Evolutionary conservation across 2,113 vertebrate genomes (phyloP).

Genomic region (Prunella fulvescens): DNA sequence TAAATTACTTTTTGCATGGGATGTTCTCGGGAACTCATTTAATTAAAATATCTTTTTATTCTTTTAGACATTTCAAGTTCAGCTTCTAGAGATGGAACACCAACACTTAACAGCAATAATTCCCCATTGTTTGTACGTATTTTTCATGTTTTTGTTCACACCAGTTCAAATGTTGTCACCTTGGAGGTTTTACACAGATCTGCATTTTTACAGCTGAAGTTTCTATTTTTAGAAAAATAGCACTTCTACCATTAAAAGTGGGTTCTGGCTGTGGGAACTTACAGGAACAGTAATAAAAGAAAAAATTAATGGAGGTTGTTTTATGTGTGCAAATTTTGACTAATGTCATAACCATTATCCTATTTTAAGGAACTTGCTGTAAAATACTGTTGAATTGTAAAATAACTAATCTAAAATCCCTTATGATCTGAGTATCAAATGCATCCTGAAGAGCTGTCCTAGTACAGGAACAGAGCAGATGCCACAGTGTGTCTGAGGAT

Average conservation of each 20-base stretch:
- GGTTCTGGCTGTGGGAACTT: neutral
- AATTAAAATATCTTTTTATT: slow-evolving; percentile 35
- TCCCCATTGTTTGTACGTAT: slow-evolving; percentile 75
- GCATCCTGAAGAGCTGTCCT: neutral
- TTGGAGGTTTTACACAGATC: neutral
- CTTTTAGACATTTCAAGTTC: slow-evolving; percentile 72
- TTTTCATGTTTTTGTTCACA: neutral
- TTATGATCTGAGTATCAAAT: neutral
- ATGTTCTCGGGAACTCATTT: neutral
- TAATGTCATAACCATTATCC: neutral
- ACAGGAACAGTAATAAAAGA: neutral
- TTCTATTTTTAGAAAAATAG: neutral
- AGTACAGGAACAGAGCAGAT: neutral
- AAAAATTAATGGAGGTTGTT: neutral
- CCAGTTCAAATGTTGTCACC: neutral
- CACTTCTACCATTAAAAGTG: neutral
- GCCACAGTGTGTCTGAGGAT: neutral
- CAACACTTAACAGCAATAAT: slow-evolving; percentile 66
- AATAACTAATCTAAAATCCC: neutral
- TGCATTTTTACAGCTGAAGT: neutral
- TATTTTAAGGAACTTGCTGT: neutral
- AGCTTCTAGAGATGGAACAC: slow-evolving; percentile 73
- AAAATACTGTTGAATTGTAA: neutral
- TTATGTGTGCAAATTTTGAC: neutral
- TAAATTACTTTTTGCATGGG: neutral